Evolutionary conservation across 37 sponge, comb jelly and placozoan species (phyloP).

Genomic region (Amphimedon queenslandica): DNA sequence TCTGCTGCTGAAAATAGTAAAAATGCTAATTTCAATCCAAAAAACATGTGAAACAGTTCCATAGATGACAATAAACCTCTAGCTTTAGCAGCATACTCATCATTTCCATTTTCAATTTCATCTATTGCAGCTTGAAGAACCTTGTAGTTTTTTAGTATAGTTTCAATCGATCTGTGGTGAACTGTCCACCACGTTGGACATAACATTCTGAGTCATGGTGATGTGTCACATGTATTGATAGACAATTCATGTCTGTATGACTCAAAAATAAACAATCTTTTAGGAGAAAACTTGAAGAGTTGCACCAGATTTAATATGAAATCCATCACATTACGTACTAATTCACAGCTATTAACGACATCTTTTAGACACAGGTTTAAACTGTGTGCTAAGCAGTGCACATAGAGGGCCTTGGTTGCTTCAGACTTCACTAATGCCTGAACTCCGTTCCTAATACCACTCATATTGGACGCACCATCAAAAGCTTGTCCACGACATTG

Average conservation of each 20-base stretch:
- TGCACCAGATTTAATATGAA: too few species aligned
- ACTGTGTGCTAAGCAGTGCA: slow-evolving; percentile 58
- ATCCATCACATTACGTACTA: too few species aligned
- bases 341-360: too few species aligned
- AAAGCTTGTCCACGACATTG: slow-evolving; percentile 52
- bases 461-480: slow-evolving; percentile 57
- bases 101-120: slow-evolving; percentile 35
- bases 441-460: slow-evolving; percentile 27
- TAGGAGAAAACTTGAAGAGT: too few species aligned
- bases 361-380: slow-evolving; percentile 48
- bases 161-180: slow-evolving; percentile 28
- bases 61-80: slow-evolving; percentile 25
- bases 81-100: slow-evolving; percentile 70
- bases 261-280: too few species aligned
- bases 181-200: slow-evolving; percentile 61
- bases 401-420: slow-evolving; percentile 19
- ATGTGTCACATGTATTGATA: slow-evolving; percentile 37
- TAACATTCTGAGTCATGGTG: slow-evolving; percentile 29
- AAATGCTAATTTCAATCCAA: slow-evolving; percentile 43
- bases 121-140: slow-evolving; percentile 28
- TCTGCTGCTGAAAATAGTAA: slow-evolving; percentile 50
- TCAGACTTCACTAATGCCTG: slow-evolving; percentile 25
- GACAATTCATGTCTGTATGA: too few species aligned
- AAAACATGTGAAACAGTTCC: slow-evolving; percentile 57
- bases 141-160: slow-evolving; percentile 38